phyloP scores from a whole-genome alignment of 2,888 invertebrate species.

The Caenorhabditis panamensis region DNA sequence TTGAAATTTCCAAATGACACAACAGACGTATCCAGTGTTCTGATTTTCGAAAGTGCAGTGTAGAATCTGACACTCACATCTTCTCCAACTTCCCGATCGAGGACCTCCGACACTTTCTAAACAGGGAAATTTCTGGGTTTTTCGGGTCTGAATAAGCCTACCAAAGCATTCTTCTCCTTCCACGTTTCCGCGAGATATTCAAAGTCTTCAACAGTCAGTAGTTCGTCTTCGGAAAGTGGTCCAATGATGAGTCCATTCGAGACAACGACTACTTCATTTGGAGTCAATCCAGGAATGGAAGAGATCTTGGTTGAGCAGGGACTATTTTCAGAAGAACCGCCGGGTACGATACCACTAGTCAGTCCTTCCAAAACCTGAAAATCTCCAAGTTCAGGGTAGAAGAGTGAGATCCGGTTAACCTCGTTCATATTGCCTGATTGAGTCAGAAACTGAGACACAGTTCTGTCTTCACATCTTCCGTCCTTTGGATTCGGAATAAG shows the following conservation, averaged over 20 bases:
- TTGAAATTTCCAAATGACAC: slow-evolving; percentile 21
- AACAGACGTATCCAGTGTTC: neutral
- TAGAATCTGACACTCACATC: slow-evolving; percentile 26
- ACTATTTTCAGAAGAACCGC: neutral
- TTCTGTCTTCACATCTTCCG: neutral
- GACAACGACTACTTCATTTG: slow-evolving; percentile 87
- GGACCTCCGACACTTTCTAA: neutral
- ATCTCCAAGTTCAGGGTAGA: no score
- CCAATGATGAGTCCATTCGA: slow-evolving; percentile 89
- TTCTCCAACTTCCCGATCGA: neutral
- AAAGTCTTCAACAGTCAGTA: slow-evolving; percentile 89
- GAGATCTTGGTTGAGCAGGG: neutral
- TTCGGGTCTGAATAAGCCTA: neutral
- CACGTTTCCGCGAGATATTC: slow-evolving; percentile 88
- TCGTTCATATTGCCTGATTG: no score
- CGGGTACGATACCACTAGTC: neutral
- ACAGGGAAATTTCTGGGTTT: neutral
- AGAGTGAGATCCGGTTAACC: no score
- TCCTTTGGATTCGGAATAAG: slow-evolving; percentile 16
- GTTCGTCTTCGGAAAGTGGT: slow-evolving; percentile 84
- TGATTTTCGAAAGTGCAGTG: neutral
- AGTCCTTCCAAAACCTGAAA: neutral
- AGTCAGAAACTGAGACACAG: neutral
- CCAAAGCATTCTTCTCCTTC: slow-evolving; percentile 13
- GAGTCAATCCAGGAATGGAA: slow-evolving; percentile 84